These are phyloP conservation scores for Heteractis magnifica DNA, from an alignment of 92 coral and sea anemone species.

Conservation along the genomic window DNA sequence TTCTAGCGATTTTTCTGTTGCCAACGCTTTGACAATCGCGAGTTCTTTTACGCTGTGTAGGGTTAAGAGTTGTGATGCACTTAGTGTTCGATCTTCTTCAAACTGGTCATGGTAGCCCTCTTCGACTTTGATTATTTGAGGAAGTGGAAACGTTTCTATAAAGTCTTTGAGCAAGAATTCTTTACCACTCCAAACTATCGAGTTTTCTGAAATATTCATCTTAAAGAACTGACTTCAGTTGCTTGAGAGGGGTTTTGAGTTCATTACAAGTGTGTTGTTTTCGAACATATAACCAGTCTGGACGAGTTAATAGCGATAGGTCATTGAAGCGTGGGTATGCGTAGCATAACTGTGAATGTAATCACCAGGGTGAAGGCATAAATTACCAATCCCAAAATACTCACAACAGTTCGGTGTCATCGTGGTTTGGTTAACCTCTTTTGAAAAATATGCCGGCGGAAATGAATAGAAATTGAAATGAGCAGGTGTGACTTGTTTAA, in stretches of 20 bases:
- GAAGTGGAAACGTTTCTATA: constrained; percentile 35
- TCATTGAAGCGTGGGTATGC: not conserved
- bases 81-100: constrained; percentile 30
- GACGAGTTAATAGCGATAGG: not conserved
- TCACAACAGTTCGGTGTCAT: not conserved
- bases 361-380: not conserved
- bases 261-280: not conserved
- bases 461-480: not conserved
- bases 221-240: not conserved
- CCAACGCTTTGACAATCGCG: not conserved
- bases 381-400: not conserved
- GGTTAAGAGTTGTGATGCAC: constrained; percentile 23
- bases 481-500: too few species aligned
- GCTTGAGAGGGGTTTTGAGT: not conserved
- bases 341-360: not conserved
- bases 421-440: too few species aligned
- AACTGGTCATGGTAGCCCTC: constrained; percentile 28
- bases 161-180: constrained; percentile 32
- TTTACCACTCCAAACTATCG: constrained; percentile 44
- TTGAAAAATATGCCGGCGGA: not conserved
- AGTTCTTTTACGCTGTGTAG: constrained; percentile 16
- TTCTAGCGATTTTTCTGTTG: not conserved
- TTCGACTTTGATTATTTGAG: constrained; percentile 53
- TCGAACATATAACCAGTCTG: not conserved
- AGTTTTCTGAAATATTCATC: not conserved